A percentile compares a stretch with the other conserved stretches of the same genome.
Evolutionary conservation across 2,113 vertebrate species (phyloP).

Genomic region (Shinisaurus crocodilurus): DNA sequence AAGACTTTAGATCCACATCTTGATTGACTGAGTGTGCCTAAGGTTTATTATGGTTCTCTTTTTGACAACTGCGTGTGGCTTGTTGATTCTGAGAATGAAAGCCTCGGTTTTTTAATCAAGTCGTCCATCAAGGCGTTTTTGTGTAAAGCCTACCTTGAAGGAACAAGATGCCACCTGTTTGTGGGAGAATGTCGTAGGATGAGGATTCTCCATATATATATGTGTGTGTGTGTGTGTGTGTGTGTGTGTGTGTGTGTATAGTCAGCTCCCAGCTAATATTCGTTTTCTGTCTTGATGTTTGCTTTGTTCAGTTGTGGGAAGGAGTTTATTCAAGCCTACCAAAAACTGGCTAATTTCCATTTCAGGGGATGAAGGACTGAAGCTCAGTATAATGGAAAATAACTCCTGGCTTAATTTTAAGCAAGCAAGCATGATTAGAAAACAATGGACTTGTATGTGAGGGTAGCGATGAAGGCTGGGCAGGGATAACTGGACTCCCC

Average conservation of each 20-base stretch:
- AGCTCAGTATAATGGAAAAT: slow-evolving; percentile 7
- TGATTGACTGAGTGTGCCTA: neutral
- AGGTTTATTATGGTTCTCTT: neutral
- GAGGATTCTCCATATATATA: neutral
- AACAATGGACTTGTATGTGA: neutral
- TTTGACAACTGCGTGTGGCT: neutral
- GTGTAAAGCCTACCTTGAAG: slow-evolving; percentile 20
- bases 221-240: no score
- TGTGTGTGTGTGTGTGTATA: no score
- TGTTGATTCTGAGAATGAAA: neutral
- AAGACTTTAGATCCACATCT: neutral
- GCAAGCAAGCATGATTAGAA: accelerated
- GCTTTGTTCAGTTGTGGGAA: neutral
- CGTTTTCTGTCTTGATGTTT: slow-evolving; percentile 9
- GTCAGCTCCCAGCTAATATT: slow-evolving; percentile 32
- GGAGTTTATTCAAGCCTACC: neutral
- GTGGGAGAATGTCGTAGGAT: neutral
- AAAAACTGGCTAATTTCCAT: neutral
- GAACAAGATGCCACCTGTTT: neutral
- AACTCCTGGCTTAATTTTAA: slow-evolving; percentile 1
- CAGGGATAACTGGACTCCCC: neutral
- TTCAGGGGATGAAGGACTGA: accelerated
- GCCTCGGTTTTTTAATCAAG: slow-evolving; percentile 1
- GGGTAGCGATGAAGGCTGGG: neutral
- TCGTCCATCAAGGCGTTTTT: neutral